Evolutionary conservation across 2,888 invertebrate species (phyloP).

Genomic region (Hedya salicella): DNA sequence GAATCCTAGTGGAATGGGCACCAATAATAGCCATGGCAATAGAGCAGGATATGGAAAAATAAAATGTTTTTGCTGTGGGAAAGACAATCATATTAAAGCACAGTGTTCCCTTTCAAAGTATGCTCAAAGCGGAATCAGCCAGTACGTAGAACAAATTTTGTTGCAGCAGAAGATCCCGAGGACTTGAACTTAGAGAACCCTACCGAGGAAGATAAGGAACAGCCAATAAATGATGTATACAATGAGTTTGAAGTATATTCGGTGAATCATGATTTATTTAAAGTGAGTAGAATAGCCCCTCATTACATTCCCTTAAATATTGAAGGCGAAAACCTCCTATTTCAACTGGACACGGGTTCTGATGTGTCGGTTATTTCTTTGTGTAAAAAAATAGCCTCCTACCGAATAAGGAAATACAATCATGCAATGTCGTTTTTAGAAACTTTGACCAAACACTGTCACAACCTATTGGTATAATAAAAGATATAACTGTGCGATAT

Average conservation of each 20-base stretch:
- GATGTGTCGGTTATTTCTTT: constrained; percentile 4
- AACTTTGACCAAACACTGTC: constrained; percentile 17
- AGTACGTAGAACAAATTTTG: too few species aligned
- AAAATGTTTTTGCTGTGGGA: constrained; percentile 10
- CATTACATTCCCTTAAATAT: not conserved
- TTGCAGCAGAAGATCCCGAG: too few species aligned
- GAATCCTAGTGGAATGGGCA: too few species aligned
- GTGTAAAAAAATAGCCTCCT: not conserved
- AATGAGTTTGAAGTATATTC: too few species aligned
- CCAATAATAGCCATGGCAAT: too few species aligned
- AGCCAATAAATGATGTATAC: too few species aligned
- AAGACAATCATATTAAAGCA: constrained; percentile 4
- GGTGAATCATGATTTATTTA: too few species aligned
- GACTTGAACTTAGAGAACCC: too few species aligned
- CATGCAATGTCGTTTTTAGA: constrained; percentile 4
- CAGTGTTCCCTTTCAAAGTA: not conserved
- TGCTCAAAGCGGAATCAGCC: too few species aligned
- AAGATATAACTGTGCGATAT: not conserved
- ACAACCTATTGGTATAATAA: constrained; percentile 2
- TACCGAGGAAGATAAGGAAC: too few species aligned
- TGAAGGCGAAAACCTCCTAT: not conserved
- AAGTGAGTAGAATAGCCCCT: constrained; percentile 13
- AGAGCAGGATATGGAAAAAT: not conserved
- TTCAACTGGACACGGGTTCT: constrained; percentile 11
- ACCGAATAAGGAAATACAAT: not conserved